Evolutionary conservation across 2,113 vertebrate genomes (phyloP).

Genomic region (Australoheros scitulus): DNA sequence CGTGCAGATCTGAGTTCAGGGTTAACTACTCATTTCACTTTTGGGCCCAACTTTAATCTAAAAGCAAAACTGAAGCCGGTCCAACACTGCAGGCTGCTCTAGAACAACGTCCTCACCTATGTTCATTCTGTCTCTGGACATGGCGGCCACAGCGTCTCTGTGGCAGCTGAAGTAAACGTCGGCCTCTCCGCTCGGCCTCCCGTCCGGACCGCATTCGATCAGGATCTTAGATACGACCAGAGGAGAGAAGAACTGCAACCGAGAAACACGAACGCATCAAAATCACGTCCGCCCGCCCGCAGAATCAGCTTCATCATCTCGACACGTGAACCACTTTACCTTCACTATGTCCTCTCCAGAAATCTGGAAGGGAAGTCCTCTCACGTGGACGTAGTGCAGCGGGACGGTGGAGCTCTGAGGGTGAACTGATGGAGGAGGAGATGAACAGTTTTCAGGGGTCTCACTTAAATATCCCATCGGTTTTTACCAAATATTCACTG

Average conservation of each 20-base stretch:
- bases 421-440: neutral
- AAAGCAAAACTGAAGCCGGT: too few relatives aligned
- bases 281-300: rapidly evolving
- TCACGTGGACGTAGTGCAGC: slow-evolving; percentile 83
- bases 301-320: neutral
- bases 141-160: slow-evolving; percentile 81
- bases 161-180: slow-evolving; percentile 86
- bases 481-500: neutral
- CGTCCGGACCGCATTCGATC: slow-evolving; percentile 84
- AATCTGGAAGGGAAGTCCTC: slow-evolving; percentile 86
- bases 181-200: slow-evolving; percentile 83
- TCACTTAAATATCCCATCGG: rapidly evolving
- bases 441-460: neutral
- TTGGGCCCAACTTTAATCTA: too few relatives aligned
- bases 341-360: slow-evolving; percentile 86
- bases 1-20: neutral
- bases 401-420: neutral
- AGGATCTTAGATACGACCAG: slow-evolving; percentile 83
- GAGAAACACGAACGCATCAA: neutral
- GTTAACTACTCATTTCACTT: too few relatives aligned
- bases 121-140: slow-evolving; percentile 86
- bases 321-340: slow-evolving; percentile 65
- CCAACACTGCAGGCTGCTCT: neutral
- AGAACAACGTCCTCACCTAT: slow-evolving; percentile 77
- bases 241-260: slow-evolving; percentile 88